Conservation (phyloP, 2,113 vertebrate species). For the Pomatostomus ruficeps region DNA sequence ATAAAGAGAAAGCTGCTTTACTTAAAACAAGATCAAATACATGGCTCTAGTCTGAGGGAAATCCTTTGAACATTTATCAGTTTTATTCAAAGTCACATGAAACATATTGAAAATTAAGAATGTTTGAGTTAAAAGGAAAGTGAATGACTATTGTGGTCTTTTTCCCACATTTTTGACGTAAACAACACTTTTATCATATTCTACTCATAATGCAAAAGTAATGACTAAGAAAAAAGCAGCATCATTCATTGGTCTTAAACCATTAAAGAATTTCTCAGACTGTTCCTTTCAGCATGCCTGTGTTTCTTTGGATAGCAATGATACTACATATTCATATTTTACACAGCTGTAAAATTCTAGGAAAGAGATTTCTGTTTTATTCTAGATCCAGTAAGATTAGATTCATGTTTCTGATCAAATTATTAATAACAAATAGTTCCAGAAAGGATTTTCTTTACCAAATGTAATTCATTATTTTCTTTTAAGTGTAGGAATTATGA, state of each 20-base stretch:
- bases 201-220: not conserved
- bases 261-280: not conserved
- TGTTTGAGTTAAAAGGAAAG: not conserved
- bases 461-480: not conserved
- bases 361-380: not conserved
- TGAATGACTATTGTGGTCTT: not conserved
- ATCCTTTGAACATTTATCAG: not conserved
- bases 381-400: not conserved
- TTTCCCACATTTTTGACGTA: not conserved
- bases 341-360: not conserved
- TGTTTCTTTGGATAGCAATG: not conserved
- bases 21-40: not conserved
- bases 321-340: not conserved
- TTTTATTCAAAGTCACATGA: constrained; percentile 16
- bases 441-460: not conserved
- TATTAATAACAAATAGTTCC: not conserved
- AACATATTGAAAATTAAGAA: not conserved
- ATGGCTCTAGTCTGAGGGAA: not conserved
- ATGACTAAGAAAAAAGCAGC: not conserved
- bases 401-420: not conserved
- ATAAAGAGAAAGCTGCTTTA: not conserved
- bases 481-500: not conserved
- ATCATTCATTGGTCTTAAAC: not conserved
- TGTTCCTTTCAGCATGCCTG: not conserved
- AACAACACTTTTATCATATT: not conserved